Conservation (phyloP, 2,113 vertebrate genomes). For the Mionectes macconnelli region DNA sequence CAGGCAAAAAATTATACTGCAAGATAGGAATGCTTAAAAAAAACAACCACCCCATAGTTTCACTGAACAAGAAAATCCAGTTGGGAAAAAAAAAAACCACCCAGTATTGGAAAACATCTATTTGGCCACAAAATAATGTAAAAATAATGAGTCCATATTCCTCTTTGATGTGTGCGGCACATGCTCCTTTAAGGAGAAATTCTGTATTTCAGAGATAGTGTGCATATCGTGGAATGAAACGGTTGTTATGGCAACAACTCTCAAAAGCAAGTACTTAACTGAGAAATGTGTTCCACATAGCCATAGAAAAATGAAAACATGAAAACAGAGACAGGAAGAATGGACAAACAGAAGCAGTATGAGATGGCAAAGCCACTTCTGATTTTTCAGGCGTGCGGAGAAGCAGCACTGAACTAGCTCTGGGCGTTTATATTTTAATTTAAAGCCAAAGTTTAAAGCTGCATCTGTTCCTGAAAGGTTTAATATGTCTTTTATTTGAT, state of each 20-base stretch:
- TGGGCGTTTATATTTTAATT: not conserved
- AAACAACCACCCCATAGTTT: constrained; percentile 59
- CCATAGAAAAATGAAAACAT: constrained; percentile 82
- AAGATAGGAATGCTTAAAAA: constrained; percentile 71
- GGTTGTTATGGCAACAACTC: constrained; percentile 86
- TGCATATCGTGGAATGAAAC: constrained; percentile 80
- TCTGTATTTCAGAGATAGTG: constrained; percentile 85
- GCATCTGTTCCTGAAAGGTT: not conserved
- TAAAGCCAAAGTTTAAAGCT: constrained; percentile 21
- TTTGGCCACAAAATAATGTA: constrained; percentile 83
- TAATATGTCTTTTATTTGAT: not conserved
- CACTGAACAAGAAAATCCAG: constrained; percentile 79
- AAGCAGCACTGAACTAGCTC: not conserved
- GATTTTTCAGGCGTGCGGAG: constrained; percentile 12
- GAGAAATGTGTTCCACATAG: constrained; percentile 83
- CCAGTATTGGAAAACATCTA: constrained; percentile 77
- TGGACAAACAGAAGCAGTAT: constrained; percentile 75
- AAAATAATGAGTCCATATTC: constrained; percentile 82
- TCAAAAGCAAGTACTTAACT: constrained; percentile 84
- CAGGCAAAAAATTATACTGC: constrained; percentile 45
- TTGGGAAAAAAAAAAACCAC: constrained; percentile 47
- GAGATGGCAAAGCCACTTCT: constrained; percentile 59
- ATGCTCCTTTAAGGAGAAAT: constrained; percentile 81
- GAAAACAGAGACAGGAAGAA: constrained; percentile 82
- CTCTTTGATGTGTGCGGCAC: constrained; percentile 81